phyloP scores from a whole-genome alignment of 2,113 vertebrate genomes.

The Ophthalmolycus amberensis region DNA sequence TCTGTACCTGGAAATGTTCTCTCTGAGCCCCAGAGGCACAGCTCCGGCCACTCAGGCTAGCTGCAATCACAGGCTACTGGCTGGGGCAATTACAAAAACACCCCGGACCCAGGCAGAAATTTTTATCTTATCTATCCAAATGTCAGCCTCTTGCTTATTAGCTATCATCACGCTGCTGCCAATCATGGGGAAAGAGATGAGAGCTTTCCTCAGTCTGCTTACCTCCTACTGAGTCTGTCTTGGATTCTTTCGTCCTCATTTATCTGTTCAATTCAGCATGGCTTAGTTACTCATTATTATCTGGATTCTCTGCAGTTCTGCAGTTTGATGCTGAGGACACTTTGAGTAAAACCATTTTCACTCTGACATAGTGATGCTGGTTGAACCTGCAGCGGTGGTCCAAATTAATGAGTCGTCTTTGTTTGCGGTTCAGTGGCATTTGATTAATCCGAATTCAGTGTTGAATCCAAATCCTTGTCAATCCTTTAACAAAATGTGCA shows the following conservation, averaged over 20 bases:
- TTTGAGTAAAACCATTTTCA: not conserved
- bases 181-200: conserved; percentile 70
- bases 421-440: not conserved
- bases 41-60: conserved; percentile 54
- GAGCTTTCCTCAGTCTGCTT: conserved; percentile 42
- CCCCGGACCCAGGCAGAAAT: conserved; percentile 72
- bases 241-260: conserved; percentile 25
- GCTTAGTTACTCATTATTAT: conserved; percentile 39
- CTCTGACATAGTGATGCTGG: not conserved
- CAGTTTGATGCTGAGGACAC: conserved; percentile 22
- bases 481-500: not conserved
- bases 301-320: conserved; percentile 11
- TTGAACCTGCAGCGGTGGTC: not conserved
- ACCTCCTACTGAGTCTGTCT: conserved; percentile 43
- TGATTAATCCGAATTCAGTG: not conserved
- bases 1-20: conserved; percentile 76
- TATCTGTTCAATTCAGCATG: conserved; percentile 22
- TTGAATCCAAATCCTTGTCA: not conserved
- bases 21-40: conserved; percentile 67
- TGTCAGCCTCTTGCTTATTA: conserved; percentile 83
- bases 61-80: conserved; percentile 74
- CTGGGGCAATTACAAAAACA: conserved; percentile 80
- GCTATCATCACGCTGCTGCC: conserved; percentile 74
- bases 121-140: conserved; percentile 83
- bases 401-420: not conserved